These are phyloP conservation scores for Scomber colias DNA, from an alignment of 2,113 vertebrate species.

Conservation along the genomic window DNA sequence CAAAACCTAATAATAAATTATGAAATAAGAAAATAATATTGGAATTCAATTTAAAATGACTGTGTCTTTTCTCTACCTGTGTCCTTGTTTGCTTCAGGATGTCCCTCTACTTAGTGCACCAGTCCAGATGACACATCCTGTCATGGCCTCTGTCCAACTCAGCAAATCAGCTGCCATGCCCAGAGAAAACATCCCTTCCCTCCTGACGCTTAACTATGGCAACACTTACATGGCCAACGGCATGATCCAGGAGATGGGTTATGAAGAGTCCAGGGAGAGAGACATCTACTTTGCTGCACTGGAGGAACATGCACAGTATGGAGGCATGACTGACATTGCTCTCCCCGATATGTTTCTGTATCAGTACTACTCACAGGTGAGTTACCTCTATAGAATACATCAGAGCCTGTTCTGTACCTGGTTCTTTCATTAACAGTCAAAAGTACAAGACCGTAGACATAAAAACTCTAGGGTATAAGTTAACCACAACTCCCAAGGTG, in stretches of 20 bases:
- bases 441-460: no score
- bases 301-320: neutral
- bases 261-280: neutral
- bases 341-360: slow-evolving; percentile 21
- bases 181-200: neutral
- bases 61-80: neutral
- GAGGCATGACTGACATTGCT: neutral
- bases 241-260: neutral
- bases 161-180: neutral
- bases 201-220: neutral
- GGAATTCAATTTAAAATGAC: no score
- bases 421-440: no score
- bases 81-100: neutral
- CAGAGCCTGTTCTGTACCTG: no score
- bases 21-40: no score
- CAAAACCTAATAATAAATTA: no score
- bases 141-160: neutral
- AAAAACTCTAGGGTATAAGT: no score
- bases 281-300: neutral
- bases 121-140: neutral
- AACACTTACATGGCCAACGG: neutral
- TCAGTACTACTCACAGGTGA: slow-evolving; percentile 37
- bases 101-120: slow-evolving; percentile 20
- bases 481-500: no score
- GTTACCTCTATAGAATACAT: neutral